These are phyloP conservation scores for Kuschelorhynchus macadamiae DNA, from an alignment of 2,888 invertebrate genomes.

Conservation along the genomic window DNA sequence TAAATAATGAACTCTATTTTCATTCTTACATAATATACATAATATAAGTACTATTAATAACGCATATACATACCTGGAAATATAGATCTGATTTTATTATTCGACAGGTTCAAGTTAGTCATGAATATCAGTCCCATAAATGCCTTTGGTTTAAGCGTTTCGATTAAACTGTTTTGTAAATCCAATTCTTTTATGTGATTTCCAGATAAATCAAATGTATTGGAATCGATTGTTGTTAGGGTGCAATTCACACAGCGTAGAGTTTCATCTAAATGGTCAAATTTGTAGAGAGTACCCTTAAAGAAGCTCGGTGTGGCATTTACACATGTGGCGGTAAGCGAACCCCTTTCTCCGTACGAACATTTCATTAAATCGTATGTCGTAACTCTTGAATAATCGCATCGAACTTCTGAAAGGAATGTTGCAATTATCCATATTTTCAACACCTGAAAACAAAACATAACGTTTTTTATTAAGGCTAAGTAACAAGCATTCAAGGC, in stretches of 20 bases:
- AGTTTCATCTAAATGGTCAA: slow-evolving; percentile 66
- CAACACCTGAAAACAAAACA: slow-evolving; percentile 14
- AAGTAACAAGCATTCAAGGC: too few relatives aligned
- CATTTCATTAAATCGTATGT: slow-evolving; percentile 60
- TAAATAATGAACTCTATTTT: too few relatives aligned
- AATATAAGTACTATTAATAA: background rate
- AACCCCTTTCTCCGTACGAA: slow-evolving; percentile 66
- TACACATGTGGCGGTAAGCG: slow-evolving; percentile 65
- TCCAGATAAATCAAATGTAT: slow-evolving; percentile 65
- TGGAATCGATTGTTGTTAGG: slow-evolving; percentile 59
- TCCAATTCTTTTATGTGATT: slow-evolving; percentile 64
- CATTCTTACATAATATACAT: background rate
- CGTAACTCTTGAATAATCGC: slow-evolving; percentile 10
- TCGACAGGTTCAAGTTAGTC: slow-evolving; percentile 58
- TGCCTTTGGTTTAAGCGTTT: slow-evolving; percentile 58
- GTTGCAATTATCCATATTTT: background rate
- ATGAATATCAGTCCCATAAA: slow-evolving; percentile 66
- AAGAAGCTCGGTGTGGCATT: slow-evolving; percentile 64
- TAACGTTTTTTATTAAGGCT: too few relatives aligned
- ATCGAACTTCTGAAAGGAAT: background rate
- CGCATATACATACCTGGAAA: slow-evolving; percentile 50
- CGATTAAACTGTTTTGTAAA: slow-evolving; percentile 60
- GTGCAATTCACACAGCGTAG: slow-evolving; percentile 63
- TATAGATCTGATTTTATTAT: slow-evolving; percentile 62
- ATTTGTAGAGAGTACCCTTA: slow-evolving; percentile 64